These are phyloP conservation scores for Agonum fuliginosum DNA, from an alignment of 2,888 invertebrate species.

Conservation along the genomic window DNA sequence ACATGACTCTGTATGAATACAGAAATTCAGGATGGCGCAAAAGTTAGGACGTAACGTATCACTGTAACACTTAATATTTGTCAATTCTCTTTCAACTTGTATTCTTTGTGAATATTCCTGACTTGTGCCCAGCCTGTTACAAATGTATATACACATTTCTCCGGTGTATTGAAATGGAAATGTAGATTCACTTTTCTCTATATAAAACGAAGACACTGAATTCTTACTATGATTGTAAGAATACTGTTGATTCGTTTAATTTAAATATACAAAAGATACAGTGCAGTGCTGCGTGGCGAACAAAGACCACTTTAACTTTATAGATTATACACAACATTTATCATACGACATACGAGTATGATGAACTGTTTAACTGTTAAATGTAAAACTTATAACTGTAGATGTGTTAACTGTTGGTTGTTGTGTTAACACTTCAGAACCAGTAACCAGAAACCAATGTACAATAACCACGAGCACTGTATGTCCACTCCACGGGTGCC, in stretches of 20 bases:
- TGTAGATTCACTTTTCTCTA: slow-evolving; percentile 36
- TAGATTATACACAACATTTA: too few species aligned
- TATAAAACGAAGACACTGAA: not conserved
- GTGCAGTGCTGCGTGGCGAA: slow-evolving; percentile 42
- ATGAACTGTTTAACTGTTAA: slow-evolving; percentile 36
- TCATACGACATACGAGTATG: too few species aligned
- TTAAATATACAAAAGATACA: slow-evolving; percentile 10
- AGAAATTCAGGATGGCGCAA: slow-evolving; percentile 32
- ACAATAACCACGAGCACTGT: slow-evolving; percentile 43
- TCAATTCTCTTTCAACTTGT: slow-evolving; percentile 32
- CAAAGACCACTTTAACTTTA: slow-evolving; percentile 32
- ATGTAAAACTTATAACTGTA: slow-evolving; percentile 29
- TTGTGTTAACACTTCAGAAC: slow-evolving; percentile 37
- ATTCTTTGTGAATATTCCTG: slow-evolving; percentile 34
- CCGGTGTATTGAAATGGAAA: slow-evolving; percentile 36
- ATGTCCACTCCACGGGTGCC: slow-evolving; percentile 29
- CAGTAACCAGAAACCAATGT: slow-evolving; percentile 35
- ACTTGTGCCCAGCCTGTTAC: slow-evolving; percentile 69
- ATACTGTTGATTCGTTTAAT: not conserved
- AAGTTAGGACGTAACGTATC: slow-evolving; percentile 36
- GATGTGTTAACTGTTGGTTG: slow-evolving; percentile 42
- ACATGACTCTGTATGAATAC: slow-evolving; percentile 38
- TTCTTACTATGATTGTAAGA: not conserved
- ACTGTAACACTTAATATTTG: slow-evolving; percentile 21
- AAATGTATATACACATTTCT: slow-evolving; percentile 36